Percentiles rank a stretch among this genome's conserved stretches.
Conservation (phyloP, 2,113 vertebrate genomes). For the Xenopus tropicalis region DNA sequence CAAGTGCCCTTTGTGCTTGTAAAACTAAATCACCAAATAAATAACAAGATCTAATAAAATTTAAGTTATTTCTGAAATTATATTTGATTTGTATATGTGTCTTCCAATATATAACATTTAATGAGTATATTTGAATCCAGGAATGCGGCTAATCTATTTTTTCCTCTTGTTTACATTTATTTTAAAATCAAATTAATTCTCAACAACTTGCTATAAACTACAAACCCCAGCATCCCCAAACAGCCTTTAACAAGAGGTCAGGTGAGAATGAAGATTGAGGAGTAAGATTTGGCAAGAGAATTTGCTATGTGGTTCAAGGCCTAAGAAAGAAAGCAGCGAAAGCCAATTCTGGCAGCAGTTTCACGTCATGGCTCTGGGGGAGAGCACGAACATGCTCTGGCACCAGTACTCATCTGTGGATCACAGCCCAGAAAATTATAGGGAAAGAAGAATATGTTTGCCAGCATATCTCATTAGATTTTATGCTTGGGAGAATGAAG, state of each 20-base stretch:
- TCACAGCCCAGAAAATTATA: slow-evolving; percentile 40
- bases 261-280: slow-evolving; percentile 19
- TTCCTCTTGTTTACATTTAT: too few species aligned
- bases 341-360: slow-evolving; percentile 34
- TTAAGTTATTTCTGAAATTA: too few species aligned
- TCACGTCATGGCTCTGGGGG: slow-evolving; percentile 39
- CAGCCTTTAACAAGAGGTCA: slow-evolving; percentile 11
- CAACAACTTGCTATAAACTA: neutral
- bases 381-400: slow-evolving; percentile 45
- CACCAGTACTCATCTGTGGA: slow-evolving; percentile 36
- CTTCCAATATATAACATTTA: too few species aligned
- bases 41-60: too few species aligned
- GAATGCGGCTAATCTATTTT: too few species aligned
- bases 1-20: too few species aligned
- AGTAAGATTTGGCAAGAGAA: slow-evolving; percentile 28
- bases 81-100: too few species aligned
- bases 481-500: slow-evolving; percentile 17
- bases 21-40: too few species aligned
- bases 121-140: too few species aligned
- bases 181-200: too few species aligned
- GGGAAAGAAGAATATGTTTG: slow-evolving; percentile 35
- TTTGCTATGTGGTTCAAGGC: slow-evolving; percentile 16
- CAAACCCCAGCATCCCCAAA: neutral
- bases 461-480: slow-evolving; percentile 43
- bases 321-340: slow-evolving; percentile 24